phyloP scores from a whole-genome alignment of 2,888 invertebrate genomes.

The Amphipoea oculea region DNA sequence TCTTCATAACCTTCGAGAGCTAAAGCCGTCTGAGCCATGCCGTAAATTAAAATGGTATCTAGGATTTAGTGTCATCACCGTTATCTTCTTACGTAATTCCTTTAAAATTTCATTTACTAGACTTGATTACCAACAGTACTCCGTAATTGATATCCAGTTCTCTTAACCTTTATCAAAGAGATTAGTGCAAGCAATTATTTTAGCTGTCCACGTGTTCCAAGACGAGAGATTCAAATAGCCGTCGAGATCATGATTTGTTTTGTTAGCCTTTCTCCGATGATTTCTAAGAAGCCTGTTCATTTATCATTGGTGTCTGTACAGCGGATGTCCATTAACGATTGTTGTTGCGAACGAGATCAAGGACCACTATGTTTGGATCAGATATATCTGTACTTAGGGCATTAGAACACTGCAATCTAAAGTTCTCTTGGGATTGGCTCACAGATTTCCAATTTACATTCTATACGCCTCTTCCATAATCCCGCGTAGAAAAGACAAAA shows the following conservation, averaged over 20 bases:
- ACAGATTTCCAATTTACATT: conserved; percentile 22
- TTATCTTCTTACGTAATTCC: conserved; percentile 38
- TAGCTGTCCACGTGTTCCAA: conserved; percentile 33
- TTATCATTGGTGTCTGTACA: conserved; percentile 68
- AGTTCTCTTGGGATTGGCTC: conserved; percentile 30
- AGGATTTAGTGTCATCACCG: conserved; percentile 14
- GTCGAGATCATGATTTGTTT: conserved; percentile 56
- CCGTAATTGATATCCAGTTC: conserved; percentile 18
- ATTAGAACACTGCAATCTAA: conserved; percentile 41
- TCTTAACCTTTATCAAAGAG: conserved; percentile 6
- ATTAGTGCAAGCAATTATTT: conserved; percentile 26
- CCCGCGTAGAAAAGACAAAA: not conserved
- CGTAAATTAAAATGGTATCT: conserved; percentile 41
- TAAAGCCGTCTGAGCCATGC: conserved; percentile 10
- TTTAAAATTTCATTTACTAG: conserved; percentile 23
- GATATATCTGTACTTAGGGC: conserved; percentile 60
- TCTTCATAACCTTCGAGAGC: conserved; percentile 9
- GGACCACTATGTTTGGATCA: conserved; percentile 69
- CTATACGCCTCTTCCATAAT: conserved; percentile 8
- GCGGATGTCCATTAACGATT: conserved; percentile 80
- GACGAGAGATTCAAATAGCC: conserved; percentile 46
- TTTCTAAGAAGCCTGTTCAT: conserved; percentile 74
- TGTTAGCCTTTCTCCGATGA: conserved; percentile 64
- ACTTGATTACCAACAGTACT: conserved; percentile 6
- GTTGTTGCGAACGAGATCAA: conserved; percentile 78